phyloP scores from a whole-genome alignment of 2,888 invertebrate species.

The Lamproptera curius region DNA sequence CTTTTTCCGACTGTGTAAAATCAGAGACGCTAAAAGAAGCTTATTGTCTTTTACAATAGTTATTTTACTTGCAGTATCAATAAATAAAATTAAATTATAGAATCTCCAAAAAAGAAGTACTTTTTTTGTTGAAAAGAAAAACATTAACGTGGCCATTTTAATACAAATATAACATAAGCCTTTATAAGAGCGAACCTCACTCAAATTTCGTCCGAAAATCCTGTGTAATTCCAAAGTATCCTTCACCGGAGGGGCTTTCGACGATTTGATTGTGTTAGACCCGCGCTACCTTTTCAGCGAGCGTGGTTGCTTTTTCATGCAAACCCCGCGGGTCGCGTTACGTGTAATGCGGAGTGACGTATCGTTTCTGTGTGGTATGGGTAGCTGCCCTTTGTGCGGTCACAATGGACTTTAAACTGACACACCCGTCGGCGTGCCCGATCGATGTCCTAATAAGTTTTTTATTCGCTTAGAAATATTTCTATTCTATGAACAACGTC shows the following conservation, averaged over 20 bases:
- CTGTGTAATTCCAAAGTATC: no score
- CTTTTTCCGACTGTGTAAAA: no score
- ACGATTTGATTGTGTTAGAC: conserved; percentile 20
- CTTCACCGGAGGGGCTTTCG: no score
- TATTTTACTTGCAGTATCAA: no score
- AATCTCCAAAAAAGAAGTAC: no score
- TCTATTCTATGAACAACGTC: neutral
- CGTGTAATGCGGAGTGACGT: conserved; percentile 50
- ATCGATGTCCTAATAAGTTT: conserved; percentile 4
- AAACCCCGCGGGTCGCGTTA: conserved; percentile 37
- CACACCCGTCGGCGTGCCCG: conserved; percentile 6
- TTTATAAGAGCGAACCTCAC: conserved; percentile 5
- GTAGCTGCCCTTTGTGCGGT: conserved; percentile 22
- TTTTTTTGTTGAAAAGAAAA: no score
- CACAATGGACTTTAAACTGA: conserved; percentile 8
- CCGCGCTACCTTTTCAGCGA: conserved; percentile 29
- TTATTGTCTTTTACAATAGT: no score
- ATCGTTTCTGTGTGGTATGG: conserved; percentile 34
- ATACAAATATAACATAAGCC: no score
- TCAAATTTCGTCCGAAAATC: no score
- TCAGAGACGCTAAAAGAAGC: no score
- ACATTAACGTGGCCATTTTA: no score
- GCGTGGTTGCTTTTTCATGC: conserved; percentile 36
- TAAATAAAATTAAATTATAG: no score
- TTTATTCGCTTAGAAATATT: neutral